A percentile compares a stretch with the other conserved stretches of the same genome.
Evolutionary conservation across 1,140 invertebrate species (phyloP).

Genomic region (Sminthurinus signatus): DNA sequence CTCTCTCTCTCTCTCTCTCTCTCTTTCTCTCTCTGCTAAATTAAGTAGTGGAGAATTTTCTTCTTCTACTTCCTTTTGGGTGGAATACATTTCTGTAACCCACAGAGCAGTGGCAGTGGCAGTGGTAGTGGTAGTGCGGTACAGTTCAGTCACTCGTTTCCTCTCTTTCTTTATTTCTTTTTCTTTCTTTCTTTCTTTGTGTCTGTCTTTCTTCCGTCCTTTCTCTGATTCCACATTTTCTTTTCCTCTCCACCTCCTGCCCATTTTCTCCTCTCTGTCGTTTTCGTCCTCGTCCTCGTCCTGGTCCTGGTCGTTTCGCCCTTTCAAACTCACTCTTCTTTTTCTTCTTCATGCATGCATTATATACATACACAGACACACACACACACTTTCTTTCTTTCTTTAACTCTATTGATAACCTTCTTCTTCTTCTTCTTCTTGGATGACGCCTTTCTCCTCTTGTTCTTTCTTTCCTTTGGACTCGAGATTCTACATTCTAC

Average conservation of each 20-base stretch:
- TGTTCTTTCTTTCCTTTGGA: conserved; percentile 3
- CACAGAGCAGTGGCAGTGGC: too few relatives aligned
- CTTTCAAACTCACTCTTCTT: conserved; percentile 2
- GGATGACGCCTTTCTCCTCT: conserved; percentile 16
- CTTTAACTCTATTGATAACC: conserved; percentile 5
- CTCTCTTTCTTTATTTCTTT: too few relatives aligned
- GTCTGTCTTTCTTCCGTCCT: conserved; percentile 12
- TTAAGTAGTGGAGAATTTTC: conserved; percentile 40
- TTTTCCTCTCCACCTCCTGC: conserved; percentile 22
- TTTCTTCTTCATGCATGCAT: not conserved
- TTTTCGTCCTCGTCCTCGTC: not conserved
- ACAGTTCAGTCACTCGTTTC: too few relatives aligned
- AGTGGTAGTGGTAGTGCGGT: too few relatives aligned
- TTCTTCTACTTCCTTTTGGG: too few relatives aligned
- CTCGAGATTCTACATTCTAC: too few relatives aligned
- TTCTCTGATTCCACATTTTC: conserved; percentile 27
- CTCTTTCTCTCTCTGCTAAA: too few relatives aligned
- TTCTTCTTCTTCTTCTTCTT: conserved; percentile 3
- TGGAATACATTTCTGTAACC: conserved; percentile 39
- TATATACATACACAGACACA: conserved; percentile 5
- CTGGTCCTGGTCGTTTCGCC: not conserved
- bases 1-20: too few relatives aligned
- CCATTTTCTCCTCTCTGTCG: conserved; percentile 4
- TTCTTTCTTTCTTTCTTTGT: too few relatives aligned
- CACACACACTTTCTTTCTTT: conserved; percentile 13